Evolutionary conservation across 2,797 vertebrate species (phyloP).

Genomic region (Steatocranus sp.): DNA sequence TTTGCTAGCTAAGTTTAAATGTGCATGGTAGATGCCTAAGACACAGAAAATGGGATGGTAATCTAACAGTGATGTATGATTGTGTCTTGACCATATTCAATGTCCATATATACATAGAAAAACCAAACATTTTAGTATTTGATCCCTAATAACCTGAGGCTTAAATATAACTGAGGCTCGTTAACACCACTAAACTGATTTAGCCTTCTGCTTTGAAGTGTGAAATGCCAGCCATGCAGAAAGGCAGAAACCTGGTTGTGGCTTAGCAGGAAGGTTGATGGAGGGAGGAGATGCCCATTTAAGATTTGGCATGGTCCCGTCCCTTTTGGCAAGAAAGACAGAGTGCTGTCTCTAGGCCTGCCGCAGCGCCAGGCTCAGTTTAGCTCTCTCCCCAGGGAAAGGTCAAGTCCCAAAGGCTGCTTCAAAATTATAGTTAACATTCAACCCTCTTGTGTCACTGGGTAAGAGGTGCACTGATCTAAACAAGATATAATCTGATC

Average conservation of each 20-base stretch:
- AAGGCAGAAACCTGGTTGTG: conserved; percentile 22
- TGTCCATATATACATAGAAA: background rate
- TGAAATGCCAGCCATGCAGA: background rate
- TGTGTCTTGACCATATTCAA: background rate
- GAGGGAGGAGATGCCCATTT: conserved; percentile 52
- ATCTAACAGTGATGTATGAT: background rate
- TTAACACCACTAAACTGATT: background rate
- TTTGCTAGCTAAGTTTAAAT: background rate
- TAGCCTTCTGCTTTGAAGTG: conserved; percentile 3
- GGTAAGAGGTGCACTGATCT: background rate
- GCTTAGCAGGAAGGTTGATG: conserved; percentile 31
- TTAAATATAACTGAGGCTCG: background rate
- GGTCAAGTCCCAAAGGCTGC: conserved; percentile 48
- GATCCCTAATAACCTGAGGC: background rate
- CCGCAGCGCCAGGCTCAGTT: conserved; percentile 57
- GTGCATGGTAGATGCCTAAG: background rate
- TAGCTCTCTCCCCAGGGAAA: conserved; percentile 55
- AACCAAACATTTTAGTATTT: background rate
- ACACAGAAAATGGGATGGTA: background rate
- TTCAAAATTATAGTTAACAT: conserved; percentile 41
- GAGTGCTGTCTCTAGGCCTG: conserved; percentile 28
- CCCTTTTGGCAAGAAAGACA: conserved; percentile 37
- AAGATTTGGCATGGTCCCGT: conserved; percentile 49
- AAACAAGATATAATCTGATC: background rate
- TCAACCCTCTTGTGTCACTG: conserved; percentile 12